Evolutionary conservation across 1,140 invertebrate species (phyloP), one percentile per base, ranked within the genome.

Genomic region (Aphidius gifuensis): DNA sequence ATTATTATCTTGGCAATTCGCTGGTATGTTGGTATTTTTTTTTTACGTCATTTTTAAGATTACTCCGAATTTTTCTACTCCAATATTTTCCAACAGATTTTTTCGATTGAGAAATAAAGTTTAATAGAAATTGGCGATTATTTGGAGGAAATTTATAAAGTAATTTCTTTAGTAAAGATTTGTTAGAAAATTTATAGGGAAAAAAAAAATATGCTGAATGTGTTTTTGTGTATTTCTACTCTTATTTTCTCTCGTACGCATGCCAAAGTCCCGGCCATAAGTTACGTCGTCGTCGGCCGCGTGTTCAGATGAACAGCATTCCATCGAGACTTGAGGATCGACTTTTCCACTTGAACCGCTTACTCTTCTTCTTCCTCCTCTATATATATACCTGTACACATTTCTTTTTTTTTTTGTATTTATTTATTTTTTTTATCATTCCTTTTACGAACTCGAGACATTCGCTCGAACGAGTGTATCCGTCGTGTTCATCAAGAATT

Each of bases 401-500:
- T 53, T 53, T 53, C 11, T 53, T 9, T 16, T 23, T 50, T 4
- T 2, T 43, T 40, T 16, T 50, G n/a, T 21, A 46, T 60, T 60
- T 40, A 16, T 23, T 23, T 16, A 1, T 23, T 16, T 58, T 58
- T 45, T 45, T 58, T n/a, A 58, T 38, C 51, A 32, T 32, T 38
- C 32, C 51, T 53, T 53, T 53, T 40, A 23, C 9, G 32, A 38
- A 53, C 50, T 42, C 51, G 44, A 23, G 60, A 55, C 51, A 55
- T 53, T 55, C 51, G 32, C 44, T 23, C 32, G 53, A 56, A 55
- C 51, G 50, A 55, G 23, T 61, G 51, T 55, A 61, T 55, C 45
- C 51, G 51, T 55, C 60, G 50, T 61, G 60, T 61, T 32, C 60
- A 61, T 61, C 60, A 55, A 5, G 60, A 54, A 61, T 61, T 61